Base-by-base conservation (phyloP, 2,113 vertebrate species). In the Talpa occidentalis region DNA sequence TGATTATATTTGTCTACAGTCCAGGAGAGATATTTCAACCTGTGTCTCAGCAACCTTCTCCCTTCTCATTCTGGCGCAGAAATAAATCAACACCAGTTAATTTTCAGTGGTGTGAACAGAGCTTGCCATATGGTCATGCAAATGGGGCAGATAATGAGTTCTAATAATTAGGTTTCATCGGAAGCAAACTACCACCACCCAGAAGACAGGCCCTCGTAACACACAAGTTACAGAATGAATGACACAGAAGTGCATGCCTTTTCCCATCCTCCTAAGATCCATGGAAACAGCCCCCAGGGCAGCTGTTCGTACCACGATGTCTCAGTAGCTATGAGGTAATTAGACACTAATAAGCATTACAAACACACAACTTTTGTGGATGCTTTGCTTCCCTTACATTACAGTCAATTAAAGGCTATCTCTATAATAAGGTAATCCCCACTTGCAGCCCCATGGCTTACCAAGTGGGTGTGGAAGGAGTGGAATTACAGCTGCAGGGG, bases 391-490 rank as follows among this genome's bases (percentile, higher is more conserved):
- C 82, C 56, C 59, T 78, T 49, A 54, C 77, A 30, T 64, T n/a
- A 72, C 21, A n/a, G 89, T 35, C 56, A 83, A 90, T 87, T 84
- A 91, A 72, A 85, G 60, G 66, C 70, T 90, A 81, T 93, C 84
- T 74, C 54, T 30, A 0, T 67, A 90, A 84, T 66, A 26, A 81
- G 17, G 3, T 21, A 81, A 79, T 83, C 72, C 60, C 87, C 32
- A 49, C 24, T 5, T 2, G 64, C 10, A 3, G 77, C 30, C 52
- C 67, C 37, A 17, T 0, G 2, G 78, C 59, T 88, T 74, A 70
- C 62, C 12, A 19, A 83, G 78, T 4, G 35, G 54, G 49, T 44
- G 54, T 44, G 35, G 60, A 49, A 81, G 52, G 47, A 19, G 7
- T 3, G 15, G 73, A 72, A 62, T 28, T 21, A 17, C 1, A 0